Evolutionary conservation across 2,113 vertebrate species (phyloP), one percentile per base, ranked within the genome.

Genomic region (Condylura cristata): DNA sequence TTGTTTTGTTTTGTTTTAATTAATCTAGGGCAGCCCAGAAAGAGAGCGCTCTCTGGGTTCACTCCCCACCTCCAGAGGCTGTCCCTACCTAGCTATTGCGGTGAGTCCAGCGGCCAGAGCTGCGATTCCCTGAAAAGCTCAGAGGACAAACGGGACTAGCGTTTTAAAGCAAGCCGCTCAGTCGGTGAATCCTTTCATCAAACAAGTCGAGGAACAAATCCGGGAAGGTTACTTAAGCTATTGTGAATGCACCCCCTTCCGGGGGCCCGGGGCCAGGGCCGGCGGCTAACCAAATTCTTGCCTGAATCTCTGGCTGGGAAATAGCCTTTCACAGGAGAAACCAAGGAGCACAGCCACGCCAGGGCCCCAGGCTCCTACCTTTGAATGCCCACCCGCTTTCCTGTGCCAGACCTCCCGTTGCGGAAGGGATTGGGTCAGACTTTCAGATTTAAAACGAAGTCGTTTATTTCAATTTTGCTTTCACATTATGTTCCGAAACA

Each of bases 221-320:
- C 83, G 87, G 92, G 93, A 97, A 96, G 61, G 96, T 97, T 98
- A 98, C 98, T 98, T 98, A 97, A 98, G 97, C 93, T 96, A 83
- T 92, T 96, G 86, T 97, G 98, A 98, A 98, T 98, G 97, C 96
- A 97, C 37, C 97, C 96, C 97, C 28, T 7, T 53, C 74, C 6
- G 96, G n/a, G n/a, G n/a, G n/a, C 98, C 96, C 53, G 17, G 39
- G 5, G 14, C 51, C 96, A 95, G 86, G 82, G 97, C 97, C 98
- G 20, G 7, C 4, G 53, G 97, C 98, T 98, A 98, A 99, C 99
- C 98, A 98, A 97, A 98, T 97, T 97, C 97, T 97, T 97, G 95
- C 96, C 97, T 44, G 75, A 96, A 97, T 95, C 95, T 89, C 60
- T 6, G 14, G 41, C 63, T 28, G 18, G 44, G 4, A 56, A n/a